Evolutionary conservation across 53 echinoderm and acorn worm genomes (phyloP).

Genomic region (Echinometra lucunter): DNA sequence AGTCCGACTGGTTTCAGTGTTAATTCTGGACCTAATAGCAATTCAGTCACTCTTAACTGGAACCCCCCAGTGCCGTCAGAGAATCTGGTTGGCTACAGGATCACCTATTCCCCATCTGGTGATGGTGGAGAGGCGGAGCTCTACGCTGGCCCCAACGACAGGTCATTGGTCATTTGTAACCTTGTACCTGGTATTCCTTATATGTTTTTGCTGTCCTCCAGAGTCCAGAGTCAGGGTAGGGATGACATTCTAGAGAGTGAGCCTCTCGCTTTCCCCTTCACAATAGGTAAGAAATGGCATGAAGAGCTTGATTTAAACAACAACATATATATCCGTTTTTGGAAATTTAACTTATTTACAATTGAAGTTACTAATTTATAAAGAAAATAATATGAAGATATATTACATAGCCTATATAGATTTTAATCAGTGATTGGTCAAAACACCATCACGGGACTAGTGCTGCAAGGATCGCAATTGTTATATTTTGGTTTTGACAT

Average conservation of each 20-base stretch:
- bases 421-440: too few relatives aligned
- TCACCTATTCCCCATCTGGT: constrained; percentile 6
- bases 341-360: too few relatives aligned
- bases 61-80: background rate
- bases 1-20: background rate
- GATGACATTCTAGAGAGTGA: background rate
- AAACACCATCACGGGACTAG: too few relatives aligned
- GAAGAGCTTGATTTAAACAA: too few relatives aligned
- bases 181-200: constrained; percentile 41
- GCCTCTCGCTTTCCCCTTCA: background rate
- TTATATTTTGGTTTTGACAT: too few relatives aligned
- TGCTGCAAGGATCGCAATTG: too few relatives aligned
- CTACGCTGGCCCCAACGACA: background rate
- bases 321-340: too few relatives aligned
- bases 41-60: background rate
- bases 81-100: background rate
- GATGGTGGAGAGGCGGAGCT: constrained; percentile 11
- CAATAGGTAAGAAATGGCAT: constrained; percentile 48
- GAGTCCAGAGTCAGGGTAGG: background rate
- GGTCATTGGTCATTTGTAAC: background rate
- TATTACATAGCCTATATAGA: too few relatives aligned
- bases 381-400: too few relatives aligned
- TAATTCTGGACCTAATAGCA: background rate
- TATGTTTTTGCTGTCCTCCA: constrained; percentile 13
- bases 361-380: too few relatives aligned